Conservation (phyloP, 2,888 invertebrate genomes). For the Ctenicera cuprea region DNA sequence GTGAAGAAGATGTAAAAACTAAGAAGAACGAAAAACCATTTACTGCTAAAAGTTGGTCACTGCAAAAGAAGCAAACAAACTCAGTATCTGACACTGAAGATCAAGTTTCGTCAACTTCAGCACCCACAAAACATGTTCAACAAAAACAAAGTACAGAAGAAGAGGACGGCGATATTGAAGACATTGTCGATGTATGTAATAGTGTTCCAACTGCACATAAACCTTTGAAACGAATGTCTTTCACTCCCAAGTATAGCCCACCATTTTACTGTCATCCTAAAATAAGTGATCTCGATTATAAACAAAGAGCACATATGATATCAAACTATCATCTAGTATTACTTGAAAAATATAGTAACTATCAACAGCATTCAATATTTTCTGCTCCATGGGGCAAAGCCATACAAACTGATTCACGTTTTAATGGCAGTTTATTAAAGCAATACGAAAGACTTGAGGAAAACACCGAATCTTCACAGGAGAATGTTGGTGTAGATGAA, state of each 20-base stretch:
- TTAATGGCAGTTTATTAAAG: slow-evolving; percentile 47
- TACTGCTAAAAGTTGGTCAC: slow-evolving; percentile 1
- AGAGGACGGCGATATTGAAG: slow-evolving; percentile 11
- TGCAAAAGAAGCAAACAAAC: background rate
- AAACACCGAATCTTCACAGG: background rate
- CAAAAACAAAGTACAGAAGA: slow-evolving; percentile 2
- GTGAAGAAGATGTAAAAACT: background rate
- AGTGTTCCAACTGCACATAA: slow-evolving; percentile 45
- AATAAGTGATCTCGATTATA: slow-evolving; percentile 38
- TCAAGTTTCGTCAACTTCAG: slow-evolving; percentile 2
- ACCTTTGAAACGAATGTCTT: slow-evolving; percentile 40
- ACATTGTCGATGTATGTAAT: slow-evolving; percentile 47
- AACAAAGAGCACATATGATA: slow-evolving; percentile 46
- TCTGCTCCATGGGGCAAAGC: slow-evolving; percentile 51
- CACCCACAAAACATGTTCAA: background rate
- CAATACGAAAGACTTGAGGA: slow-evolving; percentile 23
- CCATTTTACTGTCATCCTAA: slow-evolving; percentile 51
- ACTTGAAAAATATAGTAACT: slow-evolving; percentile 41
- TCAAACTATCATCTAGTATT: slow-evolving; percentile 43
- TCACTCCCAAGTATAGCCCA: slow-evolving; percentile 45
- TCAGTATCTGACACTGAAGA: slow-evolving; percentile 5
- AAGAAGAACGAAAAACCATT: background rate
- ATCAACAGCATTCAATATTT: slow-evolving; percentile 44
- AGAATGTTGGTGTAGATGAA: background rate
- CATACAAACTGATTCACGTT: slow-evolving; percentile 41